These are phyloP conservation scores for Lissonota sp. DNA, from an alignment of 2,888 invertebrate species.

Conservation along the genomic window DNA sequence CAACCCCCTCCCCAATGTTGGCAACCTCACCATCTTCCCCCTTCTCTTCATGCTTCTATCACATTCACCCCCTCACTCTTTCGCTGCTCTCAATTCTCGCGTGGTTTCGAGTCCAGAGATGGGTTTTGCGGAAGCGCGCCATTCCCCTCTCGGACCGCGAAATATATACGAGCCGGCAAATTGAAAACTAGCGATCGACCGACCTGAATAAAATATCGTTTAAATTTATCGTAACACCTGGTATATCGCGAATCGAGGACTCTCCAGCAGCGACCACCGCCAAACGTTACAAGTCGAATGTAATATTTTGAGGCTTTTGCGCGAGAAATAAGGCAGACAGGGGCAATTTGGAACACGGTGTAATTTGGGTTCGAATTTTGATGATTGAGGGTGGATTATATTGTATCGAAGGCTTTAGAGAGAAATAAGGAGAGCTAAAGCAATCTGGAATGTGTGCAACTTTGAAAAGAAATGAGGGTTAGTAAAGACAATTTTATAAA, in stretches of 20 bases:
- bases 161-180: slow-evolving; percentile 83
- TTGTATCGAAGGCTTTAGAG: no score
- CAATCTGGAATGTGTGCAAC: no score
- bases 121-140: slow-evolving; percentile 5
- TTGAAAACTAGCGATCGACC: slow-evolving; percentile 83
- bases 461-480: no score
- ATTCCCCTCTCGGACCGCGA: slow-evolving; percentile 62
- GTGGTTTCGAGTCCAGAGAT: slow-evolving; percentile 3
- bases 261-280: slow-evolving; percentile 2
- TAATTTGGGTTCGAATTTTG: no score
- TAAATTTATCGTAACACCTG: slow-evolving; percentile 83
- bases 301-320: no score
- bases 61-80: background rate
- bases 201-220: slow-evolving; percentile 83
- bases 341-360: no score
- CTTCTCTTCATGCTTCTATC: background rate
- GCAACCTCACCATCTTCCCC: background rate
- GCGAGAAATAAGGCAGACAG: no score
- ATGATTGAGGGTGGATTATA: no score
- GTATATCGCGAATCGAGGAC: slow-evolving; percentile 73
- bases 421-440: no score
- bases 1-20: slow-evolving; percentile 15
- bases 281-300: slow-evolving; percentile 5
- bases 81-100: background rate
- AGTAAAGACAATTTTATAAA: no score